These are phyloP conservation scores for Tyto alba DNA, from an alignment of 2,113 vertebrate genomes.

Conservation along the genomic window DNA sequence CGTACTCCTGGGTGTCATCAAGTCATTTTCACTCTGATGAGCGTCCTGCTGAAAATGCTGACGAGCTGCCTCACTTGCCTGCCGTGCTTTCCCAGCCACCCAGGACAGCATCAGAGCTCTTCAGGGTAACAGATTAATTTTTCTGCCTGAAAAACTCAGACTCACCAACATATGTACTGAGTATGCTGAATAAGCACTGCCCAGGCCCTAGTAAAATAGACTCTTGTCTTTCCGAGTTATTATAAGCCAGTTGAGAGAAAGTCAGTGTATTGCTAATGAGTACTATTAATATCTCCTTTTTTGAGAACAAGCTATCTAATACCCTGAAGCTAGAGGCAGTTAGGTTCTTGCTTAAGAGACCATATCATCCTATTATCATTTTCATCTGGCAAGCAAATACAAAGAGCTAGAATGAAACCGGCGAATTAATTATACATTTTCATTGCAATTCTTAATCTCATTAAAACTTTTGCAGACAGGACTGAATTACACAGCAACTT, in stretches of 20 bases:
- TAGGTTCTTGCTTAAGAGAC: constrained; percentile 12
- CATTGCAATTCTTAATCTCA: background rate
- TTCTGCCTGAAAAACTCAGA: background rate
- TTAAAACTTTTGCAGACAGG: background rate
- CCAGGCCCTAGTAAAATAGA: background rate
- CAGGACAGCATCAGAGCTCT: background rate
- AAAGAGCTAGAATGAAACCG: background rate
- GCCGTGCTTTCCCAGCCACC: background rate
- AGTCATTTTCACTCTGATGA: background rate
- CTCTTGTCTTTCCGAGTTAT: background rate
- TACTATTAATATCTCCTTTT: constrained; percentile 34
- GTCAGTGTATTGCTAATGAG: background rate
- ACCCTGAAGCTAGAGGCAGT: constrained; percentile 11
- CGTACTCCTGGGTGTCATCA: background rate
- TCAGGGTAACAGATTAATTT: background rate
- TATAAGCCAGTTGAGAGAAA: background rate
- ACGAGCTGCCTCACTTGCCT: background rate
- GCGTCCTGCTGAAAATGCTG: accelerated
- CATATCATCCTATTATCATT: constrained; percentile 19
- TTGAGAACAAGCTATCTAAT: constrained; percentile 21
- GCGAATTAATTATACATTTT: background rate
- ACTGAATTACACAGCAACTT: background rate
- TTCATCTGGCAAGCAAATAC: constrained; percentile 30
- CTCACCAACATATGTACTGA: background rate
- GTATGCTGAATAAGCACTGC: background rate